Evolutionary conservation across 2,888 invertebrate genomes (phyloP), one percentile per base, ranked within the genome.

Genomic region (Lycophotia porphyrea): DNA sequence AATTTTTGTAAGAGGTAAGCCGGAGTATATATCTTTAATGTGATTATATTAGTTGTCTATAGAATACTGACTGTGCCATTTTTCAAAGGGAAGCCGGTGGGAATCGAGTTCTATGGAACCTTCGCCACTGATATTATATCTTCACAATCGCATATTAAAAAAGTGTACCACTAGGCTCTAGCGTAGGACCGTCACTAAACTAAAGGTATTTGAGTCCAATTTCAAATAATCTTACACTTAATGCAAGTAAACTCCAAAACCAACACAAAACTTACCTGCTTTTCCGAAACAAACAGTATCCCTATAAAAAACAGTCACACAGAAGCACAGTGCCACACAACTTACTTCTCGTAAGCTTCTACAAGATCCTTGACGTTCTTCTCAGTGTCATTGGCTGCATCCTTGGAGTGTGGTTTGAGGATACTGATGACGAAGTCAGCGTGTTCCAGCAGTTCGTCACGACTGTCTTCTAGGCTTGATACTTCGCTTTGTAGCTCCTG

Each of bases 401-500:
- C 97, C 82, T 93, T 93, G 84, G 97, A 97, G 88, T 98, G 97
- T 85, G 97, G 97, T 90, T 97, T 97, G 90, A 98, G 96, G 91
- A 98, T 98, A 82, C 97, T 96, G 84, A 98, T 95, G 65, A 98
- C 97, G 86, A 97, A 97, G 89, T 97, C 97, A 63, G 98, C 97
- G 92, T 98, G 96, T 76, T 97, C 97, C 84, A 97, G 92, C 58
- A 98, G 96, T 91, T 98, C 98, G 90, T 98, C 97, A 88, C 97
- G 97, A 90, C 96, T 97, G 78, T 97, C 97, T 93, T 97, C 97
- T 84, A 98, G 95, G 88, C 97, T 97, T 90, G 97, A 97, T 82
- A 98, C 97, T 96, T 98, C 98, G 85, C 96, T 96, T 93, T 97
- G 97, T 88, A 98, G 96, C 93, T 98, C 98, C 98, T 98, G 93